Evolutionary conservation across 2,113 vertebrate species (phyloP).

Genomic region (Pelodiscus sinensis): DNA sequence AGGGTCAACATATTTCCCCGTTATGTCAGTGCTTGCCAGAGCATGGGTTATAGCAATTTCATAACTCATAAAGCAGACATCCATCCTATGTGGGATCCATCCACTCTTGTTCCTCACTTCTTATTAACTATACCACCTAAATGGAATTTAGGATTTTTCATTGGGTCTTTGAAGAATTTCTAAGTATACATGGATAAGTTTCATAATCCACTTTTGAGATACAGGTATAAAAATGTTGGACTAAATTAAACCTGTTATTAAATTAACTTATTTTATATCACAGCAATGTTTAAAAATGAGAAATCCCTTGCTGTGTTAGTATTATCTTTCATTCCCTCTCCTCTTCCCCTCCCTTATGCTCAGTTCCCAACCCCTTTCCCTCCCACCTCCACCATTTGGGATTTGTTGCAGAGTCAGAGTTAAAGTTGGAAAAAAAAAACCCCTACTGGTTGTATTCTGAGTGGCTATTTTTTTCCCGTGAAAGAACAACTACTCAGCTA

Average conservation of each 20-base stretch:
- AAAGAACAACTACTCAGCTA: background rate
- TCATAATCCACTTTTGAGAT: background rate
- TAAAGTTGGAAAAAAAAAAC: background rate
- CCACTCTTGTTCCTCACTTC: background rate
- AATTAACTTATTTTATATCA: background rate
- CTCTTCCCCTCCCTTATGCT: background rate
- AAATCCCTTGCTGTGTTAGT: fast-evolving
- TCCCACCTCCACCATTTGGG: background rate
- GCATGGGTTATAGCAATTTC: slow-evolving; percentile 29
- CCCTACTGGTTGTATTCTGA: background rate
- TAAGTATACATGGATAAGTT: background rate
- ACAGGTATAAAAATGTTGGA: background rate
- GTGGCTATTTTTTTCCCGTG: background rate
- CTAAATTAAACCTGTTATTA: background rate
- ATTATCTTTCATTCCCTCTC: background rate
- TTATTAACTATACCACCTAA: background rate
- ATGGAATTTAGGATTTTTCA: background rate
- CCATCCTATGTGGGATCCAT: background rate
- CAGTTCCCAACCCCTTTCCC: no score
- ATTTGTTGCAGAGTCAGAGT: background rate
- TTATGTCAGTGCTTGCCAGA: background rate
- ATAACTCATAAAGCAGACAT: slow-evolving; percentile 16
- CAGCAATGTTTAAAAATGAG: background rate
- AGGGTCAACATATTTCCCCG: slow-evolving; percentile 25
- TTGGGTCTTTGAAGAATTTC: background rate